Evolutionary conservation across 2,113 vertebrate genomes (phyloP).

Genomic region (Aptenodytes forsteri): DNA sequence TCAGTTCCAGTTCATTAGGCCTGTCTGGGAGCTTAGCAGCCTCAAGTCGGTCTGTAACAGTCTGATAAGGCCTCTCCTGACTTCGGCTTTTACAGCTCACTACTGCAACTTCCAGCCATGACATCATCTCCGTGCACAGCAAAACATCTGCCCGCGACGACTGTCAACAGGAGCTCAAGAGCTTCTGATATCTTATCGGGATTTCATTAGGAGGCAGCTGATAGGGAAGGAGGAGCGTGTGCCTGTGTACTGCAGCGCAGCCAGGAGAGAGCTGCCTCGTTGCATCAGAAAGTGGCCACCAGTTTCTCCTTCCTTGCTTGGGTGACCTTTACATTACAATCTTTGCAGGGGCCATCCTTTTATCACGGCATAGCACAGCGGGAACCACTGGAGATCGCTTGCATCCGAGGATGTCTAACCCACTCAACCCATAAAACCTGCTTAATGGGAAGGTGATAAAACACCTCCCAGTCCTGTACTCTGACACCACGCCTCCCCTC

Average conservation of each 20-base stretch:
- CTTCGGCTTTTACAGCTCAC: not conserved
- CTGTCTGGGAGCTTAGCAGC: not conserved
- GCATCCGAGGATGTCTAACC: not conserved
- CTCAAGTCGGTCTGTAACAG: not conserved
- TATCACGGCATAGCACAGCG: not conserved
- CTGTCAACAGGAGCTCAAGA: conserved; percentile 2
- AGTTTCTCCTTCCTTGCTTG: not conserved
- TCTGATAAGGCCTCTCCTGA: conserved; percentile 23
- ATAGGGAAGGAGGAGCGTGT: not conserved
- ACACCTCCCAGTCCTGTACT: not conserved
- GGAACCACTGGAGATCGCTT: not conserved
- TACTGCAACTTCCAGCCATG: not conserved
- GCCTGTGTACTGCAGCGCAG: rapidly evolving
- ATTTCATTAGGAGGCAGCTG: not conserved
- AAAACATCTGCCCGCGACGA: not conserved
- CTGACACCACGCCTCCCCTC: not conserved
- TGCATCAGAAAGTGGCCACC: not conserved
- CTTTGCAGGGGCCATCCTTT: not conserved
- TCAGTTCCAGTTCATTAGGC: conserved; percentile 41
- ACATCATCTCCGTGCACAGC: not conserved
- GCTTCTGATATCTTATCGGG: not conserved
- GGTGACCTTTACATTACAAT: not conserved
- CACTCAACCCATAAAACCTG: conserved; percentile 13
- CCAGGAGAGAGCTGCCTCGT: not conserved
- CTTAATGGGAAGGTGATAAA: not conserved